Evolutionary conservation across 2,888 invertebrate genomes (phyloP), one percentile per base, ranked within the genome.

Genomic region (Seira ritae): DNA sequence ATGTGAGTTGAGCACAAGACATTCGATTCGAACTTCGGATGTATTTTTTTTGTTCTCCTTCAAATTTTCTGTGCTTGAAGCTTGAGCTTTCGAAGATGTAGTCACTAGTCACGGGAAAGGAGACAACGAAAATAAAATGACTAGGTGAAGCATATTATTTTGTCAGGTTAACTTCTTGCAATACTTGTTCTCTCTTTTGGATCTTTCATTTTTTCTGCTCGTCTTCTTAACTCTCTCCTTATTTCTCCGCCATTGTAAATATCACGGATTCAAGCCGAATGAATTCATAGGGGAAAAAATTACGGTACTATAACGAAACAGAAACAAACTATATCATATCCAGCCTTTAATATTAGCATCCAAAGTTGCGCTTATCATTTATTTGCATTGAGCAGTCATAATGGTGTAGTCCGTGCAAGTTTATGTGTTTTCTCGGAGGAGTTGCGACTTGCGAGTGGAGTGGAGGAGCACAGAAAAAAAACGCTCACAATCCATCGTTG

Each of bases 111-210:
- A 55, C 55, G 55, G 62, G 60, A 67, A 80, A 69, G 80, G 76
- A 82, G 81, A 76, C 76, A 82, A 76, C 76, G 67, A 72, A 74
- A 80, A 80, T 74, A 74, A 75, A 75, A 80, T 75, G 75, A 69
- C 65, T 70, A 75, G 66, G 71, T 31, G 31, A 12, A 55, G 71
- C 80, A 75, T 65, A 31, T n/a, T n/a, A 74, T 80, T 80, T 75
- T 42, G 24, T 0, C 24, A 24, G 46, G 55, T 60, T 24, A 65
- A 42, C 73, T 74, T 55, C 72, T 60, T 74, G 74, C 6, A 24
- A 69, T 20, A 4, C 70, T 50, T 23, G 50, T 20, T 24, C 55
- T 24, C 42, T 55, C 60, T 15, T 46, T 68, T 50, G 46, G 6
- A 50, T 55, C 71, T 71, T 73, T 10, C 24, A 20, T 20, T 60